phyloP scores from a whole-genome alignment of 1,140 invertebrate genomes.

The Aphidius ervi region DNA sequence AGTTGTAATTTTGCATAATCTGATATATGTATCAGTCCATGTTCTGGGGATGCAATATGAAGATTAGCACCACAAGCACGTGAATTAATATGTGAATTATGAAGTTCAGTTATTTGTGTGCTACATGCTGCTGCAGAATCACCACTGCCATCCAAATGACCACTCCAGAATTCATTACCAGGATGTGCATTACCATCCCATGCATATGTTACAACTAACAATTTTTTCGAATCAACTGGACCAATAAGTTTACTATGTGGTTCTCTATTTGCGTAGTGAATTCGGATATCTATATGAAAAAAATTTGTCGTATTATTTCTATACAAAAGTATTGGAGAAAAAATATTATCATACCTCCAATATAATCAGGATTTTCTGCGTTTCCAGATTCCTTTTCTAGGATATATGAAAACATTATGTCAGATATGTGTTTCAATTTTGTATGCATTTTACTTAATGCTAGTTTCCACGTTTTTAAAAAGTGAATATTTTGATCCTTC shows the following conservation, averaged over 20 bases:
- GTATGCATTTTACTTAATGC: no score
- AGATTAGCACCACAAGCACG: slow-evolving; percentile 50
- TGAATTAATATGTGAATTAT: slow-evolving; percentile 57
- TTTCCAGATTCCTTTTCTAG: no score
- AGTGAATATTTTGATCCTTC: no score
- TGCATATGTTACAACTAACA: slow-evolving; percentile 62
- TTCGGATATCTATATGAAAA: no score
- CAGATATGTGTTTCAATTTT: no score
- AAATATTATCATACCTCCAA: no score
- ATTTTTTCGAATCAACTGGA: slow-evolving; percentile 51
- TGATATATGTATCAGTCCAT: slow-evolving; percentile 53
- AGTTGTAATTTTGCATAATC: slow-evolving; percentile 51
- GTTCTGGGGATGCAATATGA: slow-evolving; percentile 50
- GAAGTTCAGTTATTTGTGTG: slow-evolving; percentile 57
- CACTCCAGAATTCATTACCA: slow-evolving; percentile 52
- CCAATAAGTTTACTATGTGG: slow-evolving; percentile 44
- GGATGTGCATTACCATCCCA: slow-evolving; percentile 67
- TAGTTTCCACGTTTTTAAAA: no score
- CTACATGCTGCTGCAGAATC: slow-evolving; percentile 63
- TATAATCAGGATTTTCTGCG: no score
- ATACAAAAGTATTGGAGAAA: no score
- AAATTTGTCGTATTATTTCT: no score
- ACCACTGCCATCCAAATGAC: slow-evolving; percentile 49
- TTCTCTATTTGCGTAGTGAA: no score
- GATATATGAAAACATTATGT: no score